Conservation (phyloP, 2,888 invertebrate genomes). For the Rhingia rostrata region DNA sequence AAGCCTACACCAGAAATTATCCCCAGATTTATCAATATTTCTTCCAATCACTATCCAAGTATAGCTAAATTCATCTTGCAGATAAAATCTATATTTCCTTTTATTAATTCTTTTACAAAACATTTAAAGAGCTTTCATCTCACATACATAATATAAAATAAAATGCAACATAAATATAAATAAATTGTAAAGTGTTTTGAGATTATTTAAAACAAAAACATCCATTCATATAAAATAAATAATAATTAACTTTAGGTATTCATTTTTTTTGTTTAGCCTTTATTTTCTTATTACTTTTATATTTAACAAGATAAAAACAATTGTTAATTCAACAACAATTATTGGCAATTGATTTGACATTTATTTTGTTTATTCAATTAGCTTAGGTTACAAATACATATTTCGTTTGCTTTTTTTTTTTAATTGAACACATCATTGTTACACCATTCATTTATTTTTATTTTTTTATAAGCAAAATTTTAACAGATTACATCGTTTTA, state of each 20-base stretch:
- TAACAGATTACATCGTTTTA: conserved; percentile 15
- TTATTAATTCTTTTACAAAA: conserved; percentile 23
- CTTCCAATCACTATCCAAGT: no score
- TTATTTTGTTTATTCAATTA: conserved; percentile 19
- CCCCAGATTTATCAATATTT: no score
- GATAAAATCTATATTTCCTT: conserved; percentile 9
- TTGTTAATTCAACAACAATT: conserved; percentile 50
- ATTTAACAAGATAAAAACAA: conserved; percentile 32
- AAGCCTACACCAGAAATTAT: no score
- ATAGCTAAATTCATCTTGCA: neutral
- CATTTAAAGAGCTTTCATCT: neutral
- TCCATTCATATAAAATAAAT: conserved; percentile 49
- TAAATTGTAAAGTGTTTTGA: conserved; percentile 18
- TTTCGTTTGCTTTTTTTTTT: conserved; percentile 11
- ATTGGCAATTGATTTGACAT: conserved; percentile 68
- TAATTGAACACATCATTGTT: conserved; percentile 67
- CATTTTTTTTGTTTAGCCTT: conserved; percentile 23
- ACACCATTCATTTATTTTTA: conserved; percentile 34
- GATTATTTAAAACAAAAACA: conserved; percentile 35
- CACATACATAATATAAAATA: conserved; percentile 10
- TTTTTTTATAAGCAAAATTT: conserved; percentile 6
- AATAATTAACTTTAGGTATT: conserved; percentile 57
- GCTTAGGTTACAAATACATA: conserved; percentile 30
- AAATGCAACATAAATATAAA: conserved; percentile 23
- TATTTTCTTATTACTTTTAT: conserved; percentile 36